Percentiles rank a stretch among this genome's conserved stretches.
Evolutionary conservation across 2,797 vertebrate genomes (phyloP).

Genomic region (Falco cherrug): DNA sequence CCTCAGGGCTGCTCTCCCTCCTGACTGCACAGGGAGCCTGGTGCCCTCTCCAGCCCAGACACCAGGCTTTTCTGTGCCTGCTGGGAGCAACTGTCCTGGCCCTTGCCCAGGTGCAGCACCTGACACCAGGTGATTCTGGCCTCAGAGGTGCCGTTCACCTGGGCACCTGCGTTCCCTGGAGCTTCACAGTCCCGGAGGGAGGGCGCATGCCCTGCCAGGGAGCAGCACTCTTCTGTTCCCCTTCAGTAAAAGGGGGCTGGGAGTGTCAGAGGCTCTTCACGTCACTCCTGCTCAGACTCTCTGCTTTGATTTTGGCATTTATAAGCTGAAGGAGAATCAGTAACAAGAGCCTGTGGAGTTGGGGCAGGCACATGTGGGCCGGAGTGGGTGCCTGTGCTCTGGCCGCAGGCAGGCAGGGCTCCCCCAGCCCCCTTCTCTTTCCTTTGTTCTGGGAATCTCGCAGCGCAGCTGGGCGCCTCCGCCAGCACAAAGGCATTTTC

Average conservation of each 20-base stretch:
- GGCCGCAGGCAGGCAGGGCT: background rate
- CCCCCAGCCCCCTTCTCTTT: background rate
- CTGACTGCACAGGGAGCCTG: background rate
- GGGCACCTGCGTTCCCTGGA: background rate
- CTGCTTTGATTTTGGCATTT: background rate
- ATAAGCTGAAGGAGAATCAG: too few relatives aligned
- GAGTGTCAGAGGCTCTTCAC: background rate
- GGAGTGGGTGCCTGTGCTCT: background rate
- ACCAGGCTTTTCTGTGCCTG: background rate
- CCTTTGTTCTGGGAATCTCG: background rate
- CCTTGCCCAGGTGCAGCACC: background rate
- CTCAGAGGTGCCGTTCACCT: background rate
- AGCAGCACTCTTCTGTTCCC: background rate
- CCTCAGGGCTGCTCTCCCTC: background rate
- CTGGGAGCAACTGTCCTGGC: background rate
- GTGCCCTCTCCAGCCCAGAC: background rate
- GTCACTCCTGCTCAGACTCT: background rate
- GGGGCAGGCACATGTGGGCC: background rate
- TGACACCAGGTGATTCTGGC: accelerated
- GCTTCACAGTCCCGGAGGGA: background rate
- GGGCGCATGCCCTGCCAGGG: background rate
- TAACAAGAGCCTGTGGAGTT: background rate
- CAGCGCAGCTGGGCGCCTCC: background rate
- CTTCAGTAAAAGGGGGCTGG: background rate
- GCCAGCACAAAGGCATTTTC: background rate